Conservation (phyloP, 2,113 vertebrate species). For the Periophthalmus modestus region DNA sequence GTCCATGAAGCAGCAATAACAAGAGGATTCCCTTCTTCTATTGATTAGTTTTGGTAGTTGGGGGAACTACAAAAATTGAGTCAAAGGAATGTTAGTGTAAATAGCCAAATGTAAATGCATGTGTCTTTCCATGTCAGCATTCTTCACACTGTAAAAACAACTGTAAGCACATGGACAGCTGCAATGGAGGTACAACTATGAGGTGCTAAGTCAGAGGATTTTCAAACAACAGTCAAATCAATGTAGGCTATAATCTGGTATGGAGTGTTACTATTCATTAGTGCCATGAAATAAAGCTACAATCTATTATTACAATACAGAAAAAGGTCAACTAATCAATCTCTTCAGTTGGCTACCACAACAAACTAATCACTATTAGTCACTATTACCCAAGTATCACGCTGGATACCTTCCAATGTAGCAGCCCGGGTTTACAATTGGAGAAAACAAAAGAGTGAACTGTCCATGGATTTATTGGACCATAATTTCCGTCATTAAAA, state of each 20-base stretch:
- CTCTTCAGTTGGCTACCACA: not conserved
- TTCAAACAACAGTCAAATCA: not conserved
- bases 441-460: too few relatives aligned
- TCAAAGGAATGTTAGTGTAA: not conserved
- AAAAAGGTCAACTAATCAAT: too few relatives aligned
- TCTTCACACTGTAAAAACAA: not conserved
- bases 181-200: not conserved
- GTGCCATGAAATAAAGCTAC: not conserved
- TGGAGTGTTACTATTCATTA: not conserved
- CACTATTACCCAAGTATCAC: too few relatives aligned
- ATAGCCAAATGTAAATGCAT: not conserved
- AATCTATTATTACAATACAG: not conserved
- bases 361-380: not conserved
- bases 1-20: not conserved
- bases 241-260: not conserved
- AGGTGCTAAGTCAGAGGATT: not conserved
- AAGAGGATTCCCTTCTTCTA: not conserved
- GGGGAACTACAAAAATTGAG: too few relatives aligned
- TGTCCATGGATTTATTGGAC: not conserved
- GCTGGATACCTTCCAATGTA: too few relatives aligned
- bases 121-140: not conserved
- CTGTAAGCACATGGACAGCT: not conserved
- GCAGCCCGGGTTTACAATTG: too few relatives aligned
- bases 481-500: not conserved
- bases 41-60: not conserved